Conservation (phyloP, 2,113 vertebrate species). For the Seriola aureovittata region DNA sequence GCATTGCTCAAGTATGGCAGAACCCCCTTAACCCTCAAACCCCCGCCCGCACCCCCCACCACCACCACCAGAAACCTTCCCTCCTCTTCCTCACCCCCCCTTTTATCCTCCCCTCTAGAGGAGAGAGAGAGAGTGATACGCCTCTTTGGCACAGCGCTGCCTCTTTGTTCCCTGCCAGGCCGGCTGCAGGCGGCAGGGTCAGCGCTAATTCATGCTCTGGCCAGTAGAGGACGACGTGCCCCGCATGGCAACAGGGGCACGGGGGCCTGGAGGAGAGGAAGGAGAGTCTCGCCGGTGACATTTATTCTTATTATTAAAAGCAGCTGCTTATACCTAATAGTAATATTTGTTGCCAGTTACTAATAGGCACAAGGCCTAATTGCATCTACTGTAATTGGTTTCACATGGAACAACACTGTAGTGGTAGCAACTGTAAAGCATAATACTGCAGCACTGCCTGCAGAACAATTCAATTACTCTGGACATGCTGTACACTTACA, state of each 20-base stretch:
- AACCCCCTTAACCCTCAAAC: conserved; percentile 33
- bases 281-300: conserved; percentile 8
- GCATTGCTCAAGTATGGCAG: conserved; percentile 48
- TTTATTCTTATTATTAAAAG: conserved; percentile 37
- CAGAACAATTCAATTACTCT: conserved; percentile 79
- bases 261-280: conserved; percentile 18
- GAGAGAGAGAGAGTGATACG: conserved; percentile 48
- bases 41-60: not conserved
- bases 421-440: conserved; percentile 47
- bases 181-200: conserved; percentile 70
- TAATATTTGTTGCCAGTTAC: conserved; percentile 58
- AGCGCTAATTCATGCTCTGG: conserved; percentile 61
- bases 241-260: conserved; percentile 25
- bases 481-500: conserved; percentile 76
- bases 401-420: conserved; percentile 46
- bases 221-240: conserved; percentile 79
- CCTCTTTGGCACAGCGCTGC: conserved; percentile 70
- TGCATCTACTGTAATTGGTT: conserved; percentile 66
- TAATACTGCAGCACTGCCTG: conserved; percentile 58
- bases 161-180: conserved; percentile 80
- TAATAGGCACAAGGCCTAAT: conserved; percentile 65
- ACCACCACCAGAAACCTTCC: conserved; percentile 19
- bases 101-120: conserved; percentile 38
- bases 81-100: conserved; percentile 28
- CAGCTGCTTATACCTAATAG: conserved; percentile 47